phyloP scores from a whole-genome alignment of 2,888 invertebrate genomes.

The Macrophya alboannulata region DNA sequence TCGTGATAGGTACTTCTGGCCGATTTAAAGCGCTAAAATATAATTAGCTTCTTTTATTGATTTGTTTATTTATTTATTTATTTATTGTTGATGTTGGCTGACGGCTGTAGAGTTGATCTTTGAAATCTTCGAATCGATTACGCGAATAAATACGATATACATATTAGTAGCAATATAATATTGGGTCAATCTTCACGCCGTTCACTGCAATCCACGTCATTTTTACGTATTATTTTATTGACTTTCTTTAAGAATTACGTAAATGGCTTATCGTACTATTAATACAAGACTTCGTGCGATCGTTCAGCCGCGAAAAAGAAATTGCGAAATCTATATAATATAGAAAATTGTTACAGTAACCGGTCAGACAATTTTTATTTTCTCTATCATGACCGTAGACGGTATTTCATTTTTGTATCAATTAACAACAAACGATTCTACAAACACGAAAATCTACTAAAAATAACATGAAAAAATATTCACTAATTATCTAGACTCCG shows the following conservation, averaged over 20 bases:
- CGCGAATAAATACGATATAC: not conserved
- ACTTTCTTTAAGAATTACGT: constrained; percentile 44
- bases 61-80: not conserved
- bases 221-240: constrained; percentile 18
- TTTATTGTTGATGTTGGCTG: not conserved
- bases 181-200: constrained; percentile 19
- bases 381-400: not conserved
- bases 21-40: not conserved
- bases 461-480: not conserved
- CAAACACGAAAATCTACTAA: not conserved
- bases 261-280: constrained; percentile 31
- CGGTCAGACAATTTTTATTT: constrained; percentile 11
- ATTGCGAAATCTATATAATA: constrained; percentile 6
- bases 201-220: constrained; percentile 10
- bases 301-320: constrained; percentile 26
- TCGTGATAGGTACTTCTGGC: not conserved
- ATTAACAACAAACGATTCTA: not conserved
- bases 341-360: constrained; percentile 22
- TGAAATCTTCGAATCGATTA: not conserved
- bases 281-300: constrained; percentile 18
- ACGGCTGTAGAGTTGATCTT: not conserved
- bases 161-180: not conserved
- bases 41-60: not conserved
- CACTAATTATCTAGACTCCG: not conserved
- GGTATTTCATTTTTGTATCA: not conserved